Conservation (phyloP, 1,140 invertebrate species). For the Agrilus planipennis region DNA sequence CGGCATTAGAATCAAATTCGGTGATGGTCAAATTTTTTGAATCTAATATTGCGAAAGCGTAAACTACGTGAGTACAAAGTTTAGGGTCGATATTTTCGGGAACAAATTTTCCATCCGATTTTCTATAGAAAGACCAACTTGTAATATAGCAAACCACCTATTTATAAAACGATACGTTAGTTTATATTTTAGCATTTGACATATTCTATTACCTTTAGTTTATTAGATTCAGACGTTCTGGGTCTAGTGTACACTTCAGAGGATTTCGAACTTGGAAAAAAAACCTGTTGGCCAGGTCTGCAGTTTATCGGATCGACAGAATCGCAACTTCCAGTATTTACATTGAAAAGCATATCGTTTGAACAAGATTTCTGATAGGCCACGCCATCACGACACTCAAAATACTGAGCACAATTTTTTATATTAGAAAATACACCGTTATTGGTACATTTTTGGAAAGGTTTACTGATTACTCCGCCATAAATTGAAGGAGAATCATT, state of each 20-base stretch:
- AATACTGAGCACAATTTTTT: conserved; percentile 53
- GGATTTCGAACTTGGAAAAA: conserved; percentile 18
- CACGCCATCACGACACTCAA: conserved; percentile 50
- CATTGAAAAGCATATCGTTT: conserved; percentile 39
- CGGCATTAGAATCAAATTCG: conserved; percentile 72
- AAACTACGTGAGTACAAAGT: conserved; percentile 79
- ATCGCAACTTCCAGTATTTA: conserved; percentile 39
- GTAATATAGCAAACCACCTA: conserved; percentile 75
- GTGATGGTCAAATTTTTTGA: conserved; percentile 60
- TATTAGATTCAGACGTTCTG: conserved; percentile 16
- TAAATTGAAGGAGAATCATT: no score
- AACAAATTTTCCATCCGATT: conserved; percentile 68
- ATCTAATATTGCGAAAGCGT: conserved; percentile 80
- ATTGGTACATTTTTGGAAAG: conserved; percentile 35
- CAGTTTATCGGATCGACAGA: conserved; percentile 26
- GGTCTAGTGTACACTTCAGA: conserved; percentile 12
- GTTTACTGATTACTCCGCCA: no score
- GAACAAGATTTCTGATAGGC: conserved; percentile 42
- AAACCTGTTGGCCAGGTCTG: conserved; percentile 24
- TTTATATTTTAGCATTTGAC: no score
- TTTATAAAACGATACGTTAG: conserved; percentile 9
- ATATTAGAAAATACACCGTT: conserved; percentile 45
- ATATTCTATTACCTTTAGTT: no score
- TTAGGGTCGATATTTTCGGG: conserved; percentile 70
- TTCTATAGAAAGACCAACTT: conserved; percentile 79